A percentile compares a stretch with the other conserved stretches of the same genome.
Conservation (phyloP, 1,140 invertebrate species). For the Drosophila bocqueti region DNA sequence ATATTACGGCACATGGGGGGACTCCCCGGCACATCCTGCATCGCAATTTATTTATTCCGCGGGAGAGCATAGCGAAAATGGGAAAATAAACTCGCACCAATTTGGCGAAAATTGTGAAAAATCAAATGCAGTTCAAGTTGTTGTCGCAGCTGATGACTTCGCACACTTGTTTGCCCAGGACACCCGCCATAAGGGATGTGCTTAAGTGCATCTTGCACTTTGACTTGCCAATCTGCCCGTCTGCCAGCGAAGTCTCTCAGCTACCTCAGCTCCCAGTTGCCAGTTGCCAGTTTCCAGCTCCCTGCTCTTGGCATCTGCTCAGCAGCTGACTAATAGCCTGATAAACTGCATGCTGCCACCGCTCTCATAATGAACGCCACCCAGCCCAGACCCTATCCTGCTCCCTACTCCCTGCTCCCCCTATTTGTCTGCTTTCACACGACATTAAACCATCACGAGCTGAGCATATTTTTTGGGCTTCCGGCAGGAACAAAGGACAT, state of each 20-base stretch:
- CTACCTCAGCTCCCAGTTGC: too few relatives aligned
- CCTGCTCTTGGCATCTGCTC: constrained; percentile 25
- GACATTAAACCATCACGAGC: constrained; percentile 44
- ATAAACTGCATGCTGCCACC: constrained; percentile 68
- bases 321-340: constrained; percentile 69
- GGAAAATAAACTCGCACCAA: constrained; percentile 51
- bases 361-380: constrained; percentile 56
- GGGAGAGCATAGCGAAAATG: constrained; percentile 25
- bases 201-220: constrained; percentile 67
- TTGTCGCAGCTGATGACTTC: constrained; percentile 44
- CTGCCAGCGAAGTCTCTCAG: constrained; percentile 1
- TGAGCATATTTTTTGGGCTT: constrained; percentile 12
- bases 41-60: constrained; percentile 61
- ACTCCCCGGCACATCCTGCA: neutral
- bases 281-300: too few relatives aligned
- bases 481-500: neutral
- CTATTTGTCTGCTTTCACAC: constrained; percentile 38
- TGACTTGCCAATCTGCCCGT: constrained; percentile 50
- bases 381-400: neutral
- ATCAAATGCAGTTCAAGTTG: constrained; percentile 65
- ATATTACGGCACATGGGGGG: constrained; percentile 44
- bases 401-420: neutral
- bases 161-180: constrained; percentile 24
- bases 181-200: constrained; percentile 16
- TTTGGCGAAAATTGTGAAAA: constrained; percentile 63